Conservation (phyloP, 2,113 vertebrate genomes). For the Morone saxatilis region DNA sequence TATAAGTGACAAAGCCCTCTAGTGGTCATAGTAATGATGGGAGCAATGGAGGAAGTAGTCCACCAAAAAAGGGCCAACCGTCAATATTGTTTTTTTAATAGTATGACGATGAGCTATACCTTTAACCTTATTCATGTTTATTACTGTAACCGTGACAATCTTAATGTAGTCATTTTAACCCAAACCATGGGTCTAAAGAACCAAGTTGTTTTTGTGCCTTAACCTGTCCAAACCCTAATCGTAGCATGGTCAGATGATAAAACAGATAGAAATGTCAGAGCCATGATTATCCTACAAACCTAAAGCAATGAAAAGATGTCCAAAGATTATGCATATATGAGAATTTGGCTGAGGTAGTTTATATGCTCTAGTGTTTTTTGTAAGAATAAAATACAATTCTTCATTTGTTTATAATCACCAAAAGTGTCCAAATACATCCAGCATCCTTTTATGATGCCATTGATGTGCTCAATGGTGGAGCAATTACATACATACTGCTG, state of each 20-base stretch:
- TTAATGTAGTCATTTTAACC: not conserved
- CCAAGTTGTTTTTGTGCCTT: not conserved
- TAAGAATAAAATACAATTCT: not conserved
- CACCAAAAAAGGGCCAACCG: too few relatives aligned
- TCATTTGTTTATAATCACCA: not conserved
- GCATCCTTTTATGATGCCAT: slow-evolving; percentile 11
- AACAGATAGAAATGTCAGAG: too few relatives aligned
- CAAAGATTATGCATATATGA: not conserved
- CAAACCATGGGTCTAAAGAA: too few relatives aligned
- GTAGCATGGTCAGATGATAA: not conserved
- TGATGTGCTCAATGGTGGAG: not conserved
- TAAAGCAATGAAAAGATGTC: too few relatives aligned
- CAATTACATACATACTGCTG: not conserved
- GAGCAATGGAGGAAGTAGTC: not conserved
- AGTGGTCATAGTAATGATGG: not conserved
- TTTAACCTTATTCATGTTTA: not conserved
- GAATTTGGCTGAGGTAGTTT: not conserved
- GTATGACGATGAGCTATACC: not conserved
- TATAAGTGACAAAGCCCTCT: not conserved
- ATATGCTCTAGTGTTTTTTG: not conserved
- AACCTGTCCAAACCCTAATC: not conserved
- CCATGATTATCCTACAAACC: too few relatives aligned
- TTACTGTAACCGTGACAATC: too few relatives aligned
- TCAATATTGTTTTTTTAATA: not conserved
- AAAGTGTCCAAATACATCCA: slow-evolving; percentile 21